phyloP scores from a whole-genome alignment of 2,797 vertebrate genomes.

The Otolemur crassicaudatus region DNA sequence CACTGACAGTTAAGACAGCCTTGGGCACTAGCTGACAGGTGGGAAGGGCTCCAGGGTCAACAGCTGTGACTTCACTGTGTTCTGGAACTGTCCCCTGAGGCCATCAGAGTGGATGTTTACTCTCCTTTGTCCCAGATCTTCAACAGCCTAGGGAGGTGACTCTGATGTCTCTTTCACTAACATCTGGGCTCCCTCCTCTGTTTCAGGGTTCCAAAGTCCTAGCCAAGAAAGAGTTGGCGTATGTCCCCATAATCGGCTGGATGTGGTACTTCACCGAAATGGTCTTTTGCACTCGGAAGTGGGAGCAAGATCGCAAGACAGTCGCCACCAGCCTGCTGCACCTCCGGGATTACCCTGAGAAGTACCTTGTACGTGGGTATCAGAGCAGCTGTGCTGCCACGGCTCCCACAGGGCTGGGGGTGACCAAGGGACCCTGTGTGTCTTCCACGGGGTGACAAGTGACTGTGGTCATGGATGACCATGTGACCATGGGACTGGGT shows the following conservation, averaged over 20 bases:
- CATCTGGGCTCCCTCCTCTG: background rate
- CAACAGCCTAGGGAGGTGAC: accelerated
- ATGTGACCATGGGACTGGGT: too few species aligned
- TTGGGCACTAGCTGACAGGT: accelerated
- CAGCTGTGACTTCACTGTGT: accelerated
- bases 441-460: background rate
- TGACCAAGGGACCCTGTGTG: background rate
- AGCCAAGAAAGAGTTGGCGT: conserved; percentile 96
- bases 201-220: conserved; percentile 96
- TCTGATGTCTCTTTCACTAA: background rate
- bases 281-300: conserved; percentile 97
- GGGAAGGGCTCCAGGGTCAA: background rate
- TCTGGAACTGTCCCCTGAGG: accelerated
- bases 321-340: conserved; percentile 92
- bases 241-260: conserved; percentile 97
- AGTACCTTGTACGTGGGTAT: conserved; percentile 92
- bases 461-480: background rate
- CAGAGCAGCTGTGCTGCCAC: accelerated
- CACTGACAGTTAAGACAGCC: background rate
- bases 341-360: conserved; percentile 95
- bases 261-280: conserved; percentile 99
- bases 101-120: accelerated
- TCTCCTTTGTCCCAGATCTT: background rate
- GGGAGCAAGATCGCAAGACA: conserved; percentile 95
- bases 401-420: background rate